phyloP scores from a whole-genome alignment of 2,888 invertebrate species.

The Papilio protenor region DNA sequence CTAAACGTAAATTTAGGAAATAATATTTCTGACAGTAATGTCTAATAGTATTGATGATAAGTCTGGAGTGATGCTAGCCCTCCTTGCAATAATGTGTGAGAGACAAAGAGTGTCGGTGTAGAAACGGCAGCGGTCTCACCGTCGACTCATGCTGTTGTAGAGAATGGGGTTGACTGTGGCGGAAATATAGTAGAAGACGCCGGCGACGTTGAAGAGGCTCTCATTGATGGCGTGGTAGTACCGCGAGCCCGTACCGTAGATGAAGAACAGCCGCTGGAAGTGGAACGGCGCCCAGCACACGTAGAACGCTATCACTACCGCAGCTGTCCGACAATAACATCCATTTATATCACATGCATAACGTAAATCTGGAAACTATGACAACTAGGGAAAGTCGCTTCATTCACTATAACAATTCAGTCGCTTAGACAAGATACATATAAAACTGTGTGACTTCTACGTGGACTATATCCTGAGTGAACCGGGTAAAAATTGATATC shows the following conservation, averaged over 20 bases:
- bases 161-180: slow-evolving; percentile 95
- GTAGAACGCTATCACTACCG: slow-evolving; percentile 97
- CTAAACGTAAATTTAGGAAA: background rate
- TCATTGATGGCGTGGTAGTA: slow-evolving; percentile 89
- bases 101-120: background rate
- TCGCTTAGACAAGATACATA: too few relatives aligned
- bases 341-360: background rate
- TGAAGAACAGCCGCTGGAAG: slow-evolving; percentile 93
- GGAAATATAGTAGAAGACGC: slow-evolving; percentile 92
- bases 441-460: too few relatives aligned
- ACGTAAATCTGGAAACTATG: background rate
- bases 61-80: background rate
- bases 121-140: slow-evolving; percentile 56
- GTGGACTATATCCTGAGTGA: too few relatives aligned
- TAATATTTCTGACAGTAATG: too few relatives aligned
- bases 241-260: slow-evolving; percentile 86
- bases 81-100: background rate
- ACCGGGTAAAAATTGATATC: too few relatives aligned
- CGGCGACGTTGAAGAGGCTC: slow-evolving; percentile 91
- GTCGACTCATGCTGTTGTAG: slow-evolving; percentile 91
- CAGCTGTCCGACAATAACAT: slow-evolving; percentile 85
- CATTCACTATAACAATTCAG: too few relatives aligned
- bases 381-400: background rate
- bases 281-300: slow-evolving; percentile 99
- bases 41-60: background rate